Percentiles rank a stretch among this genome's conserved stretches.
These are phyloP conservation scores for Coregonus suidteri DNA, from an alignment of 2,797 vertebrate genomes.

Conservation along the genomic window DNA sequence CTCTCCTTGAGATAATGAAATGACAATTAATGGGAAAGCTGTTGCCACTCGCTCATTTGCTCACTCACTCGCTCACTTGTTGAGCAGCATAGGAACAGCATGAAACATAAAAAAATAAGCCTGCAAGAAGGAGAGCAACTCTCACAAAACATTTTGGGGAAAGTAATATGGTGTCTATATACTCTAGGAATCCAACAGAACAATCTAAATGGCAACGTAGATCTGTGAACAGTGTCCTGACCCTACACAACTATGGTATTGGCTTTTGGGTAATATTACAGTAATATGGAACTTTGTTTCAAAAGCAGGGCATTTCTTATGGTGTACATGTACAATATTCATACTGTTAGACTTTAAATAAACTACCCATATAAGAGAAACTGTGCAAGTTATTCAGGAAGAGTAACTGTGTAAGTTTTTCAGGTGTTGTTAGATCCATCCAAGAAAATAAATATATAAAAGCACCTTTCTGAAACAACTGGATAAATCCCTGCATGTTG, in stretches of 20 bases:
- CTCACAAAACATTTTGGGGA: background rate
- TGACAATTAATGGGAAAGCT: conserved; percentile 81
- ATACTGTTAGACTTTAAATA: no score
- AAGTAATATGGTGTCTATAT: background rate
- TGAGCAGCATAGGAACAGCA: conserved; percentile 41
- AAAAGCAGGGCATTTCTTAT: background rate
- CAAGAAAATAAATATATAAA: no score
- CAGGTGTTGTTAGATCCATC: no score
- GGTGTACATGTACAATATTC: no score
- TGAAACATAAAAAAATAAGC: conserved; percentile 34
- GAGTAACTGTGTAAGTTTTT: no score
- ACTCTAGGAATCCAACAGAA: background rate
- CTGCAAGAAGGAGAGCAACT: conserved; percentile 21
- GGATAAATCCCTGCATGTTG: no score
- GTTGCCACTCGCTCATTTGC: conserved; percentile 71
- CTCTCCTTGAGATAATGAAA: conserved; percentile 82
- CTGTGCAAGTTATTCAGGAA: no score
- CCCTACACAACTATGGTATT: background rate
- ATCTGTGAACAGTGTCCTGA: background rate
- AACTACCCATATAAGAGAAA: no score
- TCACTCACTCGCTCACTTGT: conserved; percentile 43
- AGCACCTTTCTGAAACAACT: no score
- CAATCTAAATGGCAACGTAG: background rate
- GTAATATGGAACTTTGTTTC: background rate
- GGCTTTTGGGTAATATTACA: background rate